phyloP scores from a whole-genome alignment of 2,797 vertebrate species.

The Synanceia verrucosa region DNA sequence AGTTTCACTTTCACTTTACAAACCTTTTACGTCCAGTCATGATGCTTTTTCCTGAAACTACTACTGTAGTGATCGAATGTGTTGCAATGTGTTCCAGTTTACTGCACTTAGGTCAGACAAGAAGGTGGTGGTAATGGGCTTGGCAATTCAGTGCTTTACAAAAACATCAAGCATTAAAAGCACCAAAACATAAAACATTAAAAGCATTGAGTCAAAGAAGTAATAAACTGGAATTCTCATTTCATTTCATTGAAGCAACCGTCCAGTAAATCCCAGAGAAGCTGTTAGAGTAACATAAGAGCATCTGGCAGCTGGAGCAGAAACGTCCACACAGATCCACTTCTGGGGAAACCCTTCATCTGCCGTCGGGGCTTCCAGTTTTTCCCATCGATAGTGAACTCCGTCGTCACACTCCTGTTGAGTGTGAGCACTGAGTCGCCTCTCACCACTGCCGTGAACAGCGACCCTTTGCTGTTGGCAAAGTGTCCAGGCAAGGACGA shows the following conservation, averaged over 20 bases:
- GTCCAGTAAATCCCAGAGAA: not conserved
- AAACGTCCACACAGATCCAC: slow-evolving; percentile 91
- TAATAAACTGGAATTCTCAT: not conserved
- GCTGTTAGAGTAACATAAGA: not conserved
- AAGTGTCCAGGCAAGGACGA: slow-evolving; percentile 90
- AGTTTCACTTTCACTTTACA: too few species aligned
- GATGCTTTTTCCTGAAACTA: too few species aligned
- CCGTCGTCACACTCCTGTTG: slow-evolving; percentile 87
- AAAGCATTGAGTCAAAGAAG: not conserved
- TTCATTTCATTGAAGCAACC: not conserved
- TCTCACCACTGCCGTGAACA: slow-evolving; percentile 89
- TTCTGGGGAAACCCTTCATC: slow-evolving; percentile 90
- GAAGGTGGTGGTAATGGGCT: too few species aligned
- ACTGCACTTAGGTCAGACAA: too few species aligned
- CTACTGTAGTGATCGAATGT: too few species aligned
- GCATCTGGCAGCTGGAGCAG: slow-evolving; percentile 85
- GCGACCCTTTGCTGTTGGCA: slow-evolving; percentile 92
- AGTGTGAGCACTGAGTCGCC: slow-evolving; percentile 91
- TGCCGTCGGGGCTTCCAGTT: slow-evolving; percentile 88
- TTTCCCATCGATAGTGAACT: slow-evolving; percentile 85
- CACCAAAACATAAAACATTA: too few species aligned
- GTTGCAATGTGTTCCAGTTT: too few species aligned
- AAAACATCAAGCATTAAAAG: too few species aligned
- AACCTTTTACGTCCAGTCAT: too few species aligned
- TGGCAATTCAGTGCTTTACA: too few species aligned